phyloP scores from a whole-genome alignment of 2,888 invertebrate genomes.

The Synanthedon myopaeformis region DNA sequence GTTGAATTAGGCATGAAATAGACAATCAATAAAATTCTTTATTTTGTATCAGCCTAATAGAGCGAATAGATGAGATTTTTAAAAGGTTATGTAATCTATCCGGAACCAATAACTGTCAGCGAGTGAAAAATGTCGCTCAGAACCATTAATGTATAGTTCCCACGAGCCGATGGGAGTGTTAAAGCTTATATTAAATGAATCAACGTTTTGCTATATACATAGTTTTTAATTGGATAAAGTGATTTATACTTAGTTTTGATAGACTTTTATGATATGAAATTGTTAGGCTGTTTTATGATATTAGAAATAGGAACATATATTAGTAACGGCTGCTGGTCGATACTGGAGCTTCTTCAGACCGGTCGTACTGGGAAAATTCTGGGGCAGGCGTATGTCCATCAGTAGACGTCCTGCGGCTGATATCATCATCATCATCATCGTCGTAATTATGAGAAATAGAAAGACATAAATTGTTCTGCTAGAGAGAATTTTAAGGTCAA shows the following conservation, averaged over 20 bases:
- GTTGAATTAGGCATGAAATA: slow-evolving; percentile 34
- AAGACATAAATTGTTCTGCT: too few relatives aligned
- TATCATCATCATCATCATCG: too few relatives aligned
- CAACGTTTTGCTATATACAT: slow-evolving; percentile 19
- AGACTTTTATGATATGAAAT: not conserved
- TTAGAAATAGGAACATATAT: too few relatives aligned
- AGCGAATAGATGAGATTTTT: slow-evolving; percentile 6
- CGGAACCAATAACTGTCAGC: slow-evolving; percentile 29
- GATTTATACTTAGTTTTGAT: slow-evolving; percentile 14
- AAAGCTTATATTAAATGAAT: slow-evolving; percentile 32
- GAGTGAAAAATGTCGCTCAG: slow-evolving; percentile 32
- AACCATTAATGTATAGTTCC: slow-evolving; percentile 21
- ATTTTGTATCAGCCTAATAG: slow-evolving; percentile 5
- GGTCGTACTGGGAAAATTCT: too few relatives aligned
- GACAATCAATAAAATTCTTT: slow-evolving; percentile 16
- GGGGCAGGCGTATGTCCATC: too few relatives aligned
- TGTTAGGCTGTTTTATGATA: too few relatives aligned
- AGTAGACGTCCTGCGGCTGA: too few relatives aligned
- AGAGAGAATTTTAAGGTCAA: too few relatives aligned
- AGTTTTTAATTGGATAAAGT: slow-evolving; percentile 23
- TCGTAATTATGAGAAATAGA: too few relatives aligned
- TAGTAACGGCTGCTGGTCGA: too few relatives aligned
- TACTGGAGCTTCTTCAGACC: too few relatives aligned
- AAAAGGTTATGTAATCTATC: slow-evolving; percentile 23
- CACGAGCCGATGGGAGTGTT: slow-evolving; percentile 29